Evolutionary conservation across 2,113 vertebrate species (phyloP), one percentile per base, ranked within the genome.

Genomic region (Sprattus sprattus): DNA sequence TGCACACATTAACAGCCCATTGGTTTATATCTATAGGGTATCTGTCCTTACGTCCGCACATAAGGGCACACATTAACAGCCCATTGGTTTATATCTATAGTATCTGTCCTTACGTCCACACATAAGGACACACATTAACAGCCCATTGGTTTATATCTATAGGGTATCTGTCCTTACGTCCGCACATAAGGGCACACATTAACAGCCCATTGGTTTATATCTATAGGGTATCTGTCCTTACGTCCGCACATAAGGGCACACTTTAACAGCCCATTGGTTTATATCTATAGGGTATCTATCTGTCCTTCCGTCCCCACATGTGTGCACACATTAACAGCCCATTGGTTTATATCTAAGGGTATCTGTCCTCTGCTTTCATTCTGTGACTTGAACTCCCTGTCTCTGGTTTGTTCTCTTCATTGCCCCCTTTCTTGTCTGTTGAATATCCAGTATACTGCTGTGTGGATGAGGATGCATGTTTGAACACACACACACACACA

Each of bases 311-410:
- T 28, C 4, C 25, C 3, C 11, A 75, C 11, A 28, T 52, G 15
- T 57, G 18, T 6, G 22, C 71, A 6, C 10, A 39, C 71, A 39
- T 39, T 32, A 15, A 32, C 71, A 78, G 39, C 71, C 13, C 32
- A 32, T 15, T 78, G 11, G 32, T 11, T 28, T 28, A 2, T 78
- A 39, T 78, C 71, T 78, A 78, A 75, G 71, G 71, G 6, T 78
- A 67, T 57, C 39, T 39, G 39, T 39, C 39, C 39, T 39, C 39
- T 39, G 1, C 39, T 39, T 1, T 39, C 39, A 39, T 39, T 39
- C 39, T 39, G 39, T 1, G 1, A 6, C 45, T n/a, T 85, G 88
- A 91, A 88, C 87, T 91, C 92, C 82, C n/a, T 52, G 86, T 87
- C 54, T 28, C 87, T 86, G 45, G 82, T 50, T 49, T n/a, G 52